phyloP scores from a whole-genome alignment of 2,888 invertebrate genomes.

The Idaea straminata region DNA sequence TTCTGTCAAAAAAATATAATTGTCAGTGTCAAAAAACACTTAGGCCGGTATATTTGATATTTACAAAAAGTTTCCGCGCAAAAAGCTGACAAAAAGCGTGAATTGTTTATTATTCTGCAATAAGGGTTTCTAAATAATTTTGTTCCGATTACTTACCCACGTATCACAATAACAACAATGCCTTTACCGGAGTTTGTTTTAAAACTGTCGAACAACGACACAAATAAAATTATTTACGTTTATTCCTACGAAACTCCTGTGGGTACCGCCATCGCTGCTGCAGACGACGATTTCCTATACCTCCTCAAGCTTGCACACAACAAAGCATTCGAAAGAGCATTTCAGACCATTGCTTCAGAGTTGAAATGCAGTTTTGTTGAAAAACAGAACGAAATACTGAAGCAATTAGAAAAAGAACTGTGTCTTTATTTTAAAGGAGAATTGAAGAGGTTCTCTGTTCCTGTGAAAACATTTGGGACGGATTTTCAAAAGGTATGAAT shows the following conservation, averaged over 20 bases:
- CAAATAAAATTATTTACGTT: slow-evolving; percentile 32
- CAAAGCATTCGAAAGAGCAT: slow-evolving; percentile 50
- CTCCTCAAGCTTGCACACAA: slow-evolving; percentile 57
- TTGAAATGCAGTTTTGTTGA: slow-evolving; percentile 44
- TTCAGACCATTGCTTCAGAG: slow-evolving; percentile 43
- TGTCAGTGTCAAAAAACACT: too few species aligned
- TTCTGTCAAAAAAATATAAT: too few species aligned
- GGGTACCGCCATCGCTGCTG: slow-evolving; percentile 54
- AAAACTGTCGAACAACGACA: background rate
- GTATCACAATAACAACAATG: background rate
- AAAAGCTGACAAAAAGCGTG: too few species aligned
- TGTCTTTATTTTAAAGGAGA: slow-evolving; percentile 53
- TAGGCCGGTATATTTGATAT: too few species aligned
- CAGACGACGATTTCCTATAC: slow-evolving; percentile 56
- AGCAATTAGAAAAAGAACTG: slow-evolving; percentile 48
- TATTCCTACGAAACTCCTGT: slow-evolving; percentile 47
- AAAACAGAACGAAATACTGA: slow-evolving; percentile 46
- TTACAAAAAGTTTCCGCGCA: too few species aligned
- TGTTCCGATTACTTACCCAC: too few species aligned
- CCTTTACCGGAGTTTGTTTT: background rate
- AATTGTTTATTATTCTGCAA: too few species aligned
- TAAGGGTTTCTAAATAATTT: too few species aligned
- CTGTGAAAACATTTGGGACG: slow-evolving; percentile 61
- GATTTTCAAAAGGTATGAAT: slow-evolving; percentile 64
- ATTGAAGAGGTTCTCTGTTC: slow-evolving; percentile 54